phyloP scores from a whole-genome alignment of 2,888 invertebrate genomes.

The Drosophila dives region DNA sequence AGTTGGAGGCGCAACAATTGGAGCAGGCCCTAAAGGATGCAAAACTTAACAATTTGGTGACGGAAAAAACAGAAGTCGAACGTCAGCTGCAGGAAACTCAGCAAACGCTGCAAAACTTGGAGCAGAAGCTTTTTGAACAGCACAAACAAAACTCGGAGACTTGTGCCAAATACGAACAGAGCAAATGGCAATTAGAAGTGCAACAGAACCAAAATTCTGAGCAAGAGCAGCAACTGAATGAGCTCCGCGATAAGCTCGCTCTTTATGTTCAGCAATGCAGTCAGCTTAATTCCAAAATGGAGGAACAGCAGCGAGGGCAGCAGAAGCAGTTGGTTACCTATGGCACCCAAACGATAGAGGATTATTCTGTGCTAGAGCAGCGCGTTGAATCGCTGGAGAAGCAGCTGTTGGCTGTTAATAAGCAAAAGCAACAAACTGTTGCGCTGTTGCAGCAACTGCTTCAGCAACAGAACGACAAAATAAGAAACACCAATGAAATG shows the following conservation, averaged over 20 bases:
- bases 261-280: slow-evolving; percentile 58
- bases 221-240: slow-evolving; percentile 54
- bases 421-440: slow-evolving; percentile 65
- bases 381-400: slow-evolving; percentile 60
- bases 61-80: slow-evolving; percentile 44
- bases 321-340: slow-evolving; percentile 1
- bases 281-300: slow-evolving; percentile 49
- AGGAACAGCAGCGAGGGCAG: slow-evolving; percentile 6
- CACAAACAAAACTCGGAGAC: slow-evolving; percentile 67
- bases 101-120: slow-evolving; percentile 37
- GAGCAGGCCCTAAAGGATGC: slow-evolving; percentile 66
- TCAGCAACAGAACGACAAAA: slow-evolving; percentile 75
- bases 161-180: slow-evolving; percentile 71
- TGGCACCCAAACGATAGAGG: slow-evolving; percentile 24
- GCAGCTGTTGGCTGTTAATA: slow-evolving; percentile 48
- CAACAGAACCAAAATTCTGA: slow-evolving; percentile 62
- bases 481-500: slow-evolving; percentile 70
- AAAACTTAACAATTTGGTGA: slow-evolving; percentile 61
- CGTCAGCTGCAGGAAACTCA: slow-evolving; percentile 42
- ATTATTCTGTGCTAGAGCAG: slow-evolving; percentile 31
- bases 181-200: slow-evolving; percentile 64
- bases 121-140: slow-evolving; percentile 63
- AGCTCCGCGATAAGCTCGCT: slow-evolving; percentile 63
- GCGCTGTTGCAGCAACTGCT: slow-evolving; percentile 69
- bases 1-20: slow-evolving; percentile 61